Conservation (phyloP, 2,797 vertebrate species). For the Acanthopagrus latus region DNA sequence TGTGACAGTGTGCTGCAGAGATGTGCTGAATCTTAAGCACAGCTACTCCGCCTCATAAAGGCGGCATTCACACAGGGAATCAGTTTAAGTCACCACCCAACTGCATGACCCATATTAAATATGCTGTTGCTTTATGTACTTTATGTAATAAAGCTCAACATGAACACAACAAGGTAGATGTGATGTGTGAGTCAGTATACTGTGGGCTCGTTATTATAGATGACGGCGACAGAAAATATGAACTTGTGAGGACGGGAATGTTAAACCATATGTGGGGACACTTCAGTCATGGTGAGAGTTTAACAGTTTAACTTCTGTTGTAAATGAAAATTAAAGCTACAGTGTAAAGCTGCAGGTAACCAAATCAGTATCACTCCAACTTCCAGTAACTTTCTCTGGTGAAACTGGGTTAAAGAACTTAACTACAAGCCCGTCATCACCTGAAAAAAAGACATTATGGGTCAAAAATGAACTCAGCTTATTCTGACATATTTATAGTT, state of each 20-base stretch:
- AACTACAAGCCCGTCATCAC: background rate
- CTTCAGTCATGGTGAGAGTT: background rate
- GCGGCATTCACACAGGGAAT: constrained; percentile 50
- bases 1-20: constrained; percentile 60
- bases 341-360: background rate
- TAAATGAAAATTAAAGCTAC: background rate
- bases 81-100: constrained; percentile 16
- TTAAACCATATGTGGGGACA: background rate
- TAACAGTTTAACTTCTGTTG: background rate
- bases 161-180: background rate
- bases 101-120: constrained; percentile 30
- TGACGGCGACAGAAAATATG: background rate
- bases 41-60: constrained; percentile 52
- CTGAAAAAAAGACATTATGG: no score
- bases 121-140: background rate
- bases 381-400: background rate
- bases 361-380: background rate
- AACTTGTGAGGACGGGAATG: background rate
- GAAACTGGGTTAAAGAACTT: background rate
- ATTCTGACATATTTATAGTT: no score
- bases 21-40: constrained; percentile 70
- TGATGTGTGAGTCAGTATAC: background rate
- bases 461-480: no score
- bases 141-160: no score
- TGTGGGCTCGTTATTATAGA: background rate